Evolutionary conservation across 2,888 invertebrate species (phyloP), one percentile per base, ranked within the genome.

Genomic region (Myopa testacea): DNA sequence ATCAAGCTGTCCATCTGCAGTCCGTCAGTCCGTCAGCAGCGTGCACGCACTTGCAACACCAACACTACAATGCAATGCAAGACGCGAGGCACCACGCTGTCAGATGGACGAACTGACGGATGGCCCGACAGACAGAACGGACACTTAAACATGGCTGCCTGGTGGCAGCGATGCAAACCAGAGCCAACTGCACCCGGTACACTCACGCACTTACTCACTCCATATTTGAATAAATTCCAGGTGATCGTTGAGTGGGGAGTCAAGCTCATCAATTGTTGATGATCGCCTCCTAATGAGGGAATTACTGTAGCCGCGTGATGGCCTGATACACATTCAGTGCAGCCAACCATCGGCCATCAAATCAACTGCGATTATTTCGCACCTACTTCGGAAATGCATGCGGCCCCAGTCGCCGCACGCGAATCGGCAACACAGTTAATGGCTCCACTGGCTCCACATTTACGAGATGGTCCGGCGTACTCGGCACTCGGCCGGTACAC

Each of bases 141-240:
- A 40, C 38, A n/a, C 16, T 40, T 19, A 12, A 71, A 71, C 71
- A 69, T 45, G 63, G 69, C 69, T 40, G 62, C 8, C 72, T 62
- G 45, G 26, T 8, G 16, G 69, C 69, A 19, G 72, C 68, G 40
- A 67, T 73, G 72, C 73, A 73, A 73, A 73, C 73, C 52, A 72
- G 26, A n/a, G 26, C 34, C 5, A 6, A 58, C 34, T 50, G 40
- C 45, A 58, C 52, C 14, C 71, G n/a, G 8, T 14, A 45, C 67
- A 70, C 71, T 60, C 68, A 75, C 40, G 71, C 67, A 75, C 67
- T 45, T 58, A 76, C 77, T 77, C 83, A 86, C 87, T 84, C 84
- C 87, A 86, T 87, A 86, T 85, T 85, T 85, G 87, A 84, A 85
- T 86, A 86, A 86, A 87, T 87, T 87, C 87, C 81, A 85, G 86